Percentiles rank a stretch among this genome's conserved stretches.
Evolutionary conservation across 2,888 invertebrate genomes (phyloP).

Genomic region (Eilema caniola): DNA sequence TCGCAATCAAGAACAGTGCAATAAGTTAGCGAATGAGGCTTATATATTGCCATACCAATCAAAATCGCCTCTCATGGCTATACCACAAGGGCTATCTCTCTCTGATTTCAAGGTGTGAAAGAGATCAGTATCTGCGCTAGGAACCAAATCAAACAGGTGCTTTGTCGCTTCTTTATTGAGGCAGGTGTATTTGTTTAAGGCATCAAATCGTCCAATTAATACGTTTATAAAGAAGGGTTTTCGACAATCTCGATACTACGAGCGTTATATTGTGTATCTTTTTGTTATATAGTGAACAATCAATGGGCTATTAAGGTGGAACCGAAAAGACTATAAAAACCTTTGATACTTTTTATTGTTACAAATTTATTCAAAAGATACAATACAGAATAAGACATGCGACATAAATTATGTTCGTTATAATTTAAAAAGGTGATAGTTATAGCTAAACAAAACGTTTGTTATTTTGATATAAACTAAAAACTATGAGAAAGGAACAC

Average conservation of each 20-base stretch:
- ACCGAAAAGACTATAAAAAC: slow-evolving; percentile 47
- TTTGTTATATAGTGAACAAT: slow-evolving; percentile 55
- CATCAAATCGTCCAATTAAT: slow-evolving; percentile 71
- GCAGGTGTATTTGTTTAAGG: slow-evolving; percentile 76
- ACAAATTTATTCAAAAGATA: slow-evolving; percentile 49
- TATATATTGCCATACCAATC: slow-evolving; percentile 47
- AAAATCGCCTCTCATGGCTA: slow-evolving; percentile 45
- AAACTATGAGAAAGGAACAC: neutral
- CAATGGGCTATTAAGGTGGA: slow-evolving; percentile 53
- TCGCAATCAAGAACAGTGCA: slow-evolving; percentile 43
- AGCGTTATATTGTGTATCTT: slow-evolving; percentile 49
- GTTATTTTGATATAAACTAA: neutral
- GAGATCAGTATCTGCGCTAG: slow-evolving; percentile 42
- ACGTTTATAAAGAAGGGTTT: slow-evolving; percentile 52
- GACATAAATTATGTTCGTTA: slow-evolving; percentile 23
- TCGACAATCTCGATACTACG: slow-evolving; percentile 46
- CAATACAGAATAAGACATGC: slow-evolving; percentile 45
- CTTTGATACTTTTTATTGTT: slow-evolving; percentile 49
- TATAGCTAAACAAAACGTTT: neutral
- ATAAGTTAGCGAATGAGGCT: slow-evolving; percentile 41
- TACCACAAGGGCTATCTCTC: slow-evolving; percentile 34
- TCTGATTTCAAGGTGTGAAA: slow-evolving; percentile 39
- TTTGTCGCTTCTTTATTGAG: slow-evolving; percentile 35
- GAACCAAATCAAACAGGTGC: slow-evolving; percentile 63
- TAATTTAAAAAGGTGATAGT: neutral